Conservation (phyloP, 2,888 invertebrate genomes). For the Eudasyphora cyanicolor region DNA sequence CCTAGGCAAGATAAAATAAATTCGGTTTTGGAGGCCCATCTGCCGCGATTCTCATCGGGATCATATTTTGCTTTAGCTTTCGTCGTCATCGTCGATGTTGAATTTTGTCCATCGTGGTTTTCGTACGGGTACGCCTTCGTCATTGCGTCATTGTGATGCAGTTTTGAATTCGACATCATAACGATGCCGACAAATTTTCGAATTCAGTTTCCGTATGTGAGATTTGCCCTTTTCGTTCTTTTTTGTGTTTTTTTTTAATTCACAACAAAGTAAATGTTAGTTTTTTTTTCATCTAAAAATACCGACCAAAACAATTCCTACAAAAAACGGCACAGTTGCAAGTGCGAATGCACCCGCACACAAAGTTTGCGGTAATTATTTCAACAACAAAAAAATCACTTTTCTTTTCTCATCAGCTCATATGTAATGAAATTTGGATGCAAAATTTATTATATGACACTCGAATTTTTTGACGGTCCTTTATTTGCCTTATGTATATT, state of each 20-base stretch:
- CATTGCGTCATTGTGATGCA: slow-evolving; percentile 22
- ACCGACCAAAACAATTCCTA: not conserved
- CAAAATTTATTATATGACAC: too few species aligned
- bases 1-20: slow-evolving; percentile 91
- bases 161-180: not conserved
- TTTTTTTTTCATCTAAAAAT: slow-evolving; percentile 17
- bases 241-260: not conserved
- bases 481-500: not conserved
- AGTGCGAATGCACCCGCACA: not conserved
- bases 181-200: not conserved
- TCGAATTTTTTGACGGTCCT: not conserved
- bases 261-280: not conserved
- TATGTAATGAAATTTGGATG: too few species aligned
- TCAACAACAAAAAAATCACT: not conserved
- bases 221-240: not conserved
- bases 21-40: slow-evolving; percentile 88
- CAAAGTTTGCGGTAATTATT: not conserved
- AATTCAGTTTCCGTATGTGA: slow-evolving; percentile 4
- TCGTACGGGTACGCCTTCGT: not conserved
- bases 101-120: not conserved
- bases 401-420: too few species aligned
- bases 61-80: slow-evolving; percentile 48
- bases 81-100: not conserved
- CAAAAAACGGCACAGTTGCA: not conserved
- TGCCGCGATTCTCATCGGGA: slow-evolving; percentile 81